Evolutionary conservation across 2,797 vertebrate species (phyloP), one percentile per base, ranked within the genome.

Genomic region (Corythornis leucogaster): DNA sequence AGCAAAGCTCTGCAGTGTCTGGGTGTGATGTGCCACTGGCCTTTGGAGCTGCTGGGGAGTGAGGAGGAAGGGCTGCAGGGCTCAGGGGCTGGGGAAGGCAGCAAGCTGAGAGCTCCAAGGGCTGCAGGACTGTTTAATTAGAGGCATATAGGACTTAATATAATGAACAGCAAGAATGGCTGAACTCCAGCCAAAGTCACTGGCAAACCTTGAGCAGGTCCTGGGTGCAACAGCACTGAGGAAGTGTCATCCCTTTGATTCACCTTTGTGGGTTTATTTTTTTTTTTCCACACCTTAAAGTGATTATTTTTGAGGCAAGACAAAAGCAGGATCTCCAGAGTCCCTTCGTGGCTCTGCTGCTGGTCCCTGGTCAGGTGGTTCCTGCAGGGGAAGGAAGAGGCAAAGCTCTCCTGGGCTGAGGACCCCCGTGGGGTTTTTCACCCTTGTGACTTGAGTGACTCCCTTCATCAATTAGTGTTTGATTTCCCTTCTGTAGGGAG

Each of bases 1-100:
- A 94, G 87, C 83, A 85, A 91, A 93, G 83, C 64, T 18, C 80
- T 90, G 95, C 81, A 28, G 62, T 28, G 82, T 78, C 74, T 88
- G 53, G 8, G 7, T 70, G 33, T 76, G 77, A 67, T 70, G 75
- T 84, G 77, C 58, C 12, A 3, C 50, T 31, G 83, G 70, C 68
- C 89, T 90, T 79, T 70, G 85, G 63, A 84, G 82, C 9, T 33
- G 71, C 51, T 46, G 13, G 71, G 4, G 22, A 78, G 50, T 2
- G 80, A 83, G 83, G 80, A 82, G 57, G 38, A 50, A 43, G 28
- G 73, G 24, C 66, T 58, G 43, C 55, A 16, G 40, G 57, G 42
- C 3, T 30, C 8, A 30, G n/a, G 15, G 67, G 24, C 5, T 9
- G 48, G 73, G 51, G 40, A 40, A 30, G 42, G 18, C 43, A 46